Evolutionary conservation across 1,140 invertebrate genomes (phyloP), one percentile per base, ranked within the genome.

Genomic region (Drosophila neocordata): DNA sequence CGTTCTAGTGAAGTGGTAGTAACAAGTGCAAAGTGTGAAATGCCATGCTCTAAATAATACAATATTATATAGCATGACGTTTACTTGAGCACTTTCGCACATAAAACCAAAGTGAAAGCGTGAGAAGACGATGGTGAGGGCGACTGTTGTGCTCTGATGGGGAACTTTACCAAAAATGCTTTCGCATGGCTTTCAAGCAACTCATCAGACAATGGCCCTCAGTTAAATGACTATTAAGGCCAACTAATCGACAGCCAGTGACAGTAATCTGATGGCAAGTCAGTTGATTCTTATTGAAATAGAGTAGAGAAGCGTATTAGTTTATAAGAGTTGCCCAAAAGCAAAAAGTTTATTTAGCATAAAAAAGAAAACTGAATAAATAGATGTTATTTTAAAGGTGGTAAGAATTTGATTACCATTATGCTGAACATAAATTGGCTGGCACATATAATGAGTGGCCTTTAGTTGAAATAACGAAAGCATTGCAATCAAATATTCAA

Each of bases 401-500:
- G 22, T 24, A 24, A 24, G 4, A 24, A 24, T 24, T 24, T 24
- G 22, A 24, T 24, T 24, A 24, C 22, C 22, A 24, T 24, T 2
- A 24, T 24, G 22, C 22, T 24, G 22, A 24, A 24, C 22, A 24
- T 24, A 4, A 24, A 24, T 2, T 24, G 22, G 22, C 22, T 24
- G 27, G 27, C 27, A 31, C 2, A 31, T 31, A 31, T 31, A 31
- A 31, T 31, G 27, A 31, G 6, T 31, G 41, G 41, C 15, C 41
- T 20, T 20, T 48, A 20, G 41, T 48, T 67, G 51, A 73, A 67
- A 59, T 73, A 72, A 64, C 27, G 27, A 31, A 31, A 31, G 27
- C 27, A 31, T 31, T 31, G 27, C 27, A 31, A 48, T 48, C 41
- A 48, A 48, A 48, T 48, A 48, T 48, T 48, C 41, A 13, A 7